Evolutionary conservation across 2,888 invertebrate species (phyloP).

Genomic region (Coleophora deauratella): DNA sequence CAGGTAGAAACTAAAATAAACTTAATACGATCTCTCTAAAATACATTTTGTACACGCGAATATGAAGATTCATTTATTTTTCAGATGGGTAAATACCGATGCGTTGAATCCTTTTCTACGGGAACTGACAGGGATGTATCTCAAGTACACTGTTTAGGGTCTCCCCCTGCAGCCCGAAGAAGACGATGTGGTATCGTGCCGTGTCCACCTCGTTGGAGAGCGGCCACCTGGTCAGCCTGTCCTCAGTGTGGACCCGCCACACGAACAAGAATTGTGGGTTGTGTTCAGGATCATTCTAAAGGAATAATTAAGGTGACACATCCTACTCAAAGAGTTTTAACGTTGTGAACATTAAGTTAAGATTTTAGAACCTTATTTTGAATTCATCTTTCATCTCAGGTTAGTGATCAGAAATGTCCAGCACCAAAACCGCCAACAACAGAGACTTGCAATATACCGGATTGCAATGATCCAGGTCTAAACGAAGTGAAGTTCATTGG

Average conservation of each 20-base stretch:
- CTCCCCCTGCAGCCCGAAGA: conserved; percentile 73
- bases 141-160: conserved; percentile 66
- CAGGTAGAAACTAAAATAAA: conserved; percentile 72
- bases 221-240: conserved; percentile 85
- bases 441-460: conserved; percentile 49
- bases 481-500: conserved; percentile 34
- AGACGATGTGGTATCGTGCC: conserved; percentile 83
- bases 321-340: background rate
- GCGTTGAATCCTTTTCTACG: conserved; percentile 75
- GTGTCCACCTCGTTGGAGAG: conserved; percentile 88
- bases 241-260: conserved; percentile 84
- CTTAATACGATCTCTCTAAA: too few relatives aligned
- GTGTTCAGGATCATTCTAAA: conserved; percentile 75
- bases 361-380: background rate
- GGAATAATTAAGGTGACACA: conserved; percentile 56
- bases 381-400: conserved; percentile 28
- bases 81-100: conserved; percentile 79
- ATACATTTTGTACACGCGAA: too few relatives aligned
- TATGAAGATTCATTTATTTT: conserved; percentile 16
- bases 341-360: background rate
- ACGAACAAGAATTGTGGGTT: conserved; percentile 81
- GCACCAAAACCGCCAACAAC: conserved; percentile 40
- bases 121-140: conserved; percentile 77
- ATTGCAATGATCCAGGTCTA: conserved; percentile 30
- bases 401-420: conserved; percentile 57